These are phyloP conservation scores for Chondrosia reniformis DNA, from an alignment of 37 sponge, comb jelly and placozoan species.

Conservation along the genomic window DNA sequence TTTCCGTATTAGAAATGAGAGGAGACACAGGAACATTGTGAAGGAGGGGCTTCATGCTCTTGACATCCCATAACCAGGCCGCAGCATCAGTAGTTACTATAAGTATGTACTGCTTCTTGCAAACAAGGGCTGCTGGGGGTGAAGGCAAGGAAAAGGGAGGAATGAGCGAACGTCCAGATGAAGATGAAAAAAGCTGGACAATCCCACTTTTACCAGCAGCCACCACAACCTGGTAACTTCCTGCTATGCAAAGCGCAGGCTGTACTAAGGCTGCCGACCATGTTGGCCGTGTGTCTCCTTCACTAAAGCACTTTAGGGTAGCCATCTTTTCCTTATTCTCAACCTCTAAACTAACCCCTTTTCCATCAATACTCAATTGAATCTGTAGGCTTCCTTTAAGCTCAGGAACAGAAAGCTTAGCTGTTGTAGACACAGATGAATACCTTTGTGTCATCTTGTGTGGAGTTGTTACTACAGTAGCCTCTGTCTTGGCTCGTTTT, in stretches of 20 bases:
- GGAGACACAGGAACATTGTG: slow-evolving; percentile 19
- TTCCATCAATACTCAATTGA: background rate
- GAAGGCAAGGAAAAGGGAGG: slow-evolving; percentile 27
- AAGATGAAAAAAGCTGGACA: slow-evolving; percentile 36
- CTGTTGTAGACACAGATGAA: background rate
- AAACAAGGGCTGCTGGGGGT: slow-evolving; percentile 17
- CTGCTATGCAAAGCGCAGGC: slow-evolving; percentile 28
- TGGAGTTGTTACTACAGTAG: background rate
- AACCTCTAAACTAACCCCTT: slow-evolving; percentile 5
- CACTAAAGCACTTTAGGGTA: slow-evolving; percentile 15
- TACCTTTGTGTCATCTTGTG: background rate
- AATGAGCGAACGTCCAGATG: slow-evolving; percentile 36
- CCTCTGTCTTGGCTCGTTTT: background rate
- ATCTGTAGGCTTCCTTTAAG: slow-evolving; percentile 14
- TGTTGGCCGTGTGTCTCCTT: slow-evolving; percentile 11
- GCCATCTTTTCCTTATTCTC: slow-evolving; percentile 2
- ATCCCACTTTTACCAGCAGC: slow-evolving; percentile 43
- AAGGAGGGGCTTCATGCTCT: slow-evolving; percentile 1
- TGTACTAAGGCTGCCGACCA: slow-evolving; percentile 36
- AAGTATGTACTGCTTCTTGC: slow-evolving; percentile 11
- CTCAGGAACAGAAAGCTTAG: slow-evolving; percentile 13
- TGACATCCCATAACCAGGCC: slow-evolving; percentile 45
- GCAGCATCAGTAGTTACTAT: slow-evolving; percentile 17
- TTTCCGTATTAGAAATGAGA: slow-evolving; percentile 1
- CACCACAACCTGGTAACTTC: slow-evolving; percentile 33